Evolutionary conservation across 2,888 invertebrate species (phyloP), one percentile per base, ranked within the genome.

Genomic region (Hirtodrosophila alboralis): DNA sequence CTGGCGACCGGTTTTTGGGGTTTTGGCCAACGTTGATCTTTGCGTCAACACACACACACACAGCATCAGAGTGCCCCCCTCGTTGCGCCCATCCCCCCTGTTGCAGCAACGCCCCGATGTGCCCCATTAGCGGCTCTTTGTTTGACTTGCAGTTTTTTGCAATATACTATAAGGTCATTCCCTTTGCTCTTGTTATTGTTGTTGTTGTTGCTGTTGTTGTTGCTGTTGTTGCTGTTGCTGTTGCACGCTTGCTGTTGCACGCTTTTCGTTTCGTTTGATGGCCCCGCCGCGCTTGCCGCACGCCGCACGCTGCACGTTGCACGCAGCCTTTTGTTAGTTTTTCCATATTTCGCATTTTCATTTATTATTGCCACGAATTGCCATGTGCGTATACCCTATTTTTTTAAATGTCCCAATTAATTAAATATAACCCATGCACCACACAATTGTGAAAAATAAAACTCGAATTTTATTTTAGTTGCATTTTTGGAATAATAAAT

Each of bases 281-380:
- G 74, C 38, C 58, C 83, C 83, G 76, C 74, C 67, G 65, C 74
- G 75, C n/a, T n/a, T n/a, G n/a, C 18, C 18, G 18, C 18, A 18
- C 18, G 18, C 18, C 18, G 18, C 78, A 78, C 79, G 72, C 84
- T 66, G 74, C 58, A 18, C 18, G 18, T 4, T 5, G 18, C 78
- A 78, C 79, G 72, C 84, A 66, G 74, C 58, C 83, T 81, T 83
- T 83, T 84, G 83, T 83, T 84, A 84, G 84, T 84, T 81, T 83
- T 83, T 78, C 84, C 71, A 54, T 58, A n/a, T n/a, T n/a, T 57
- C 66, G 44, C 65, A 67, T 73, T 66, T 68, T 56, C 58, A 63
- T 68, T 56, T 56, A 63, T 80, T 71, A 67, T 79, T 69, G n/a
- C n/a, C n/a, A n/a, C n/a, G n/a, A n/a, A 66, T 73, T 72, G 59